Base-by-base conservation (phyloP, 2,113 vertebrate species). In the Prinia subflava region DNA sequence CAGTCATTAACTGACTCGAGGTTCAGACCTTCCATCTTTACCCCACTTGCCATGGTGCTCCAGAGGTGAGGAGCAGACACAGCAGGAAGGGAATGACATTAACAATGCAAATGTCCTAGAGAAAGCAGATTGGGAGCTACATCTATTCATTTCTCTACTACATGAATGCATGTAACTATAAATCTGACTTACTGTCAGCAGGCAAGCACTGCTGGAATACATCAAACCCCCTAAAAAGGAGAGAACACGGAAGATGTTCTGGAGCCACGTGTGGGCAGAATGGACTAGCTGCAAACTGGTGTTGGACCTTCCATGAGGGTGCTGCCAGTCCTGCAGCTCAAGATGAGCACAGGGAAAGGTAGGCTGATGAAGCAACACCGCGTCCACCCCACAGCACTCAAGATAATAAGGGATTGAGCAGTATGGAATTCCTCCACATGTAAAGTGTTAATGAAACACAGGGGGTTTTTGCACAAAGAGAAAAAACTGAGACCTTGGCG, bases 21-120 rank as follows among this genome's bases (percentile, higher is more conserved):
- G 37, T 69, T 87, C 56, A 64, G 33, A 35, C 0, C 0, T 69
- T 76, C 56, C 49, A 14, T n/a, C 46, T 56, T 62, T 41, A 76
- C 50, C 33, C 62, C 59, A 30, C 71, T 70, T 70, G 33, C 37
- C 24, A 47, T 19, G 11, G 30, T 69, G 59, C 65, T 55, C 50
- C 1, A 7, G 81, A 78, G 50, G 39, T 21, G 62, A 59, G 30
- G 35, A 87, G 20, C 0, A 0, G 69, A 70, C 64, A 63, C 33
- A 77, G 35, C 23, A 65, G 47, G 68, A 50, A 70, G 15, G 2
- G 33, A 42, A 76, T 35, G 19, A n/a, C 11, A 82, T 56, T 71
- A 75, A 87, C 52, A 75, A 50, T 33, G 60, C 39, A 62, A 30
- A 88, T 73, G 7, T 59, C 55, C 41, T 46, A 22, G 6, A 62